Conservation (phyloP, 2,888 invertebrate genomes). For the Oligia strigilis region DNA sequence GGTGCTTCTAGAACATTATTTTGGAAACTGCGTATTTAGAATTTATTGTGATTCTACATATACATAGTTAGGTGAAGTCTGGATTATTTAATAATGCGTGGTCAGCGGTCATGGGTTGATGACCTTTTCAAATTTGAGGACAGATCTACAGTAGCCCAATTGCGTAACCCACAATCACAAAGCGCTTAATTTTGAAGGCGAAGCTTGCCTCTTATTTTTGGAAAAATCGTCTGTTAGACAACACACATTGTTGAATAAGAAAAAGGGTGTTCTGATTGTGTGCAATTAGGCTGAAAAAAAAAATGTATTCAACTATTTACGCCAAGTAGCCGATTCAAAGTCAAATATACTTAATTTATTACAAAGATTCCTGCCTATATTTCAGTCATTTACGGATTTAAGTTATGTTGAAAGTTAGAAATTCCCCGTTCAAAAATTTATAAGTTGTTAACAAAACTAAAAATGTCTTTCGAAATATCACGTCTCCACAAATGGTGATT, state of each 20-base stretch:
- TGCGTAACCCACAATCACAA: neutral
- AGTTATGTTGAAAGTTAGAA: neutral
- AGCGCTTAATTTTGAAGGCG: neutral
- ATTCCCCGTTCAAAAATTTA: neutral
- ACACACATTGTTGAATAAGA: neutral
- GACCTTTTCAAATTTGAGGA: conserved; percentile 6
- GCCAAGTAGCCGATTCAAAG: neutral
- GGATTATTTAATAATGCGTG: conserved; percentile 2
- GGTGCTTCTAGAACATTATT: conserved; percentile 35
- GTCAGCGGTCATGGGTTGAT: neutral
- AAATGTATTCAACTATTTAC: no score
- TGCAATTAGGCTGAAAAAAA: neutral
- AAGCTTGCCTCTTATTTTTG: neutral
- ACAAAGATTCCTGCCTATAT: neutral
- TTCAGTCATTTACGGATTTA: neutral
- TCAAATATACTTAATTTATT: neutral
- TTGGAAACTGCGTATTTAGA: conserved; percentile 15
- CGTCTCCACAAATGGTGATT: conserved; percentile 22
- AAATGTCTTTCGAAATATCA: conserved; percentile 28
- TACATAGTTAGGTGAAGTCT: neutral
- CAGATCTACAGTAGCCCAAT: neutral
- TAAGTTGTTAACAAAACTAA: conserved; percentile 6
- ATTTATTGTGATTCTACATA: conserved; percentile 11
- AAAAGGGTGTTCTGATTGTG: neutral
- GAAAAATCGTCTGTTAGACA: neutral